Evolutionary conservation across 2,797 vertebrate genomes (phyloP).

Genomic region (Spinus pinus): DNA sequence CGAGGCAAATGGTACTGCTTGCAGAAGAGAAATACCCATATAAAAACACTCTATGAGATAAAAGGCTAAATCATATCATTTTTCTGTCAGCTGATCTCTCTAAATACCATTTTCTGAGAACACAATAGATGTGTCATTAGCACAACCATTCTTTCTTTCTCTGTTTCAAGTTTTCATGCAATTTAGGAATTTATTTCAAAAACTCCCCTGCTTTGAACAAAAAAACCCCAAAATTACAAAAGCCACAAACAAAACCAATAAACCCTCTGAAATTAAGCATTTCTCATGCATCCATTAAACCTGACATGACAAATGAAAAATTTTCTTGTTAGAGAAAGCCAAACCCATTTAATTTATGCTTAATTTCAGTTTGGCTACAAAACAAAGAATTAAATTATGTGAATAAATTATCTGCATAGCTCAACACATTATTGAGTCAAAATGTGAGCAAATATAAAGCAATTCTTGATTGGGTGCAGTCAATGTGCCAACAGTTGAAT

Average conservation of each 20-base stretch:
- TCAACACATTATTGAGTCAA: neutral
- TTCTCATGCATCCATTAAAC: neutral
- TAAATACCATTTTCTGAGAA: neutral
- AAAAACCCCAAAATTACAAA: neutral
- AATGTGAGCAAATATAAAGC: neutral
- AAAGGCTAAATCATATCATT: neutral
- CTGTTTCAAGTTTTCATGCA: neutral
- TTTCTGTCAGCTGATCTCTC: neutral
- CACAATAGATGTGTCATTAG: neutral
- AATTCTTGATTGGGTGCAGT: neutral
- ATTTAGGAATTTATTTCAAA: neutral
- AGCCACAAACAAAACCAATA: no score
- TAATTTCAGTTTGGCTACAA: neutral
- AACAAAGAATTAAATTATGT: neutral
- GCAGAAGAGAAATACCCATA: neutral
- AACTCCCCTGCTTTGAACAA: neutral
- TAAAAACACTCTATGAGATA: neutral
- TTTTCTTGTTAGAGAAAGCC: neutral
- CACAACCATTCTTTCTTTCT: neutral
- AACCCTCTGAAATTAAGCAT: neutral
- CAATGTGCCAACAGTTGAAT: neutral
- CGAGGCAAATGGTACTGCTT: neutral
- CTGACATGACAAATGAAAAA: neutral
- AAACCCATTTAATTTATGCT: neutral
- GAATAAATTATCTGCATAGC: neutral